Evolutionary conservation across 2,888 invertebrate genomes (phyloP).

Genomic region (Folsomia manolachei): DNA sequence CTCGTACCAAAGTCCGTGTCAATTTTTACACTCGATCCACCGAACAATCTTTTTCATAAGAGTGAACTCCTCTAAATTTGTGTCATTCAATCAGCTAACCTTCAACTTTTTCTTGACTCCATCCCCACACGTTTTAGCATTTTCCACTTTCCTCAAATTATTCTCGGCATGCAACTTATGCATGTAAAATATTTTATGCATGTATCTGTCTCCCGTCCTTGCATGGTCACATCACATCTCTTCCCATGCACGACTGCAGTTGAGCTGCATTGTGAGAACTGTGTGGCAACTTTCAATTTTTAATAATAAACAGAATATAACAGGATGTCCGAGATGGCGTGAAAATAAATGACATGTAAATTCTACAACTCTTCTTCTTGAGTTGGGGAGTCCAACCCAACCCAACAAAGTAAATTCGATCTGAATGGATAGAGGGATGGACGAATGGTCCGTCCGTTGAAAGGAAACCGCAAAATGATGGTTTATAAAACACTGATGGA

Average conservation of each 20-base stretch:
- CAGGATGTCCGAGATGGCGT: not conserved
- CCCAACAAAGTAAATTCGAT: no score
- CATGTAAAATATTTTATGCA: not conserved
- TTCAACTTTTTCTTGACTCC: no score
- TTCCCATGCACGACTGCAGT: not conserved
- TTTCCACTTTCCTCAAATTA: not conserved
- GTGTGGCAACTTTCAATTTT: not conserved
- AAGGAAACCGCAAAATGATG: slow-evolving; percentile 19
- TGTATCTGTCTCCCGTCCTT: not conserved
- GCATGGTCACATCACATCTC: not conserved
- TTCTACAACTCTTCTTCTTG: not conserved
- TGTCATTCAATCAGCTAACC: not conserved
- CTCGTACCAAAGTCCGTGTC: not conserved
- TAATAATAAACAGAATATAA: not conserved
- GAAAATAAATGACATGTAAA: not conserved
- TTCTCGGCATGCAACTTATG: not conserved
- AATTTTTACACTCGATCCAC: not conserved
- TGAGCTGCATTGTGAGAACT: not conserved
- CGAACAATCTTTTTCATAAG: not conserved
- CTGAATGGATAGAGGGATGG: not conserved
- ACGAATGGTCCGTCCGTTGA: not conserved
- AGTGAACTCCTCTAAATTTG: not conserved
- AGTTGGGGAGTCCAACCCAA: no score
- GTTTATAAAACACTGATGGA: slow-evolving; percentile 24
- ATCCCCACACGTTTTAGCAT: not conserved